A percentile compares a stretch with the other conserved stretches of the same genome.
These are phyloP conservation scores for Diorhabda carinulata DNA, from an alignment of 1,140 invertebrate genomes.

Conservation along the genomic window DNA sequence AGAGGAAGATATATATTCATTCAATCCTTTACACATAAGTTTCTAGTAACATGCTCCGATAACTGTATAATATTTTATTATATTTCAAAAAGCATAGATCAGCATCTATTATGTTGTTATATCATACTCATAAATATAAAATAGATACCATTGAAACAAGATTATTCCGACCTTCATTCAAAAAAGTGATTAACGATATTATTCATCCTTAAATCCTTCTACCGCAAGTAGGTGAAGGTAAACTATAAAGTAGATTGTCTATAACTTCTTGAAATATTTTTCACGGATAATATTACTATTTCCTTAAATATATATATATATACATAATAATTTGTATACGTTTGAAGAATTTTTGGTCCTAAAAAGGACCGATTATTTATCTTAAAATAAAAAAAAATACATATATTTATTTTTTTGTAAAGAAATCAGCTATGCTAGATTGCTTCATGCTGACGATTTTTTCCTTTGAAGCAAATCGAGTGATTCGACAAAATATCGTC, in stretches of 20 bases:
- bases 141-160: background rate
- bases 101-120: background rate
- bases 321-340: too few species aligned
- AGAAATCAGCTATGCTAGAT: too few species aligned
- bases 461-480: too few species aligned
- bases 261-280: too few species aligned
- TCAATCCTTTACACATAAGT: background rate
- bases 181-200: background rate
- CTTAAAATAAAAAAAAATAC: too few species aligned
- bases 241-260: background rate
- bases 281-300: too few species aligned
- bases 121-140: background rate
- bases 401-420: too few species aligned
- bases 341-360: too few species aligned
- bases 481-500: too few species aligned
- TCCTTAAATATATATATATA: too few species aligned
- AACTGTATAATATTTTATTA: background rate
- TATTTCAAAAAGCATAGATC: background rate
- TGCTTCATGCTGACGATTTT: too few species aligned
- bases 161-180: constrained; percentile 3
- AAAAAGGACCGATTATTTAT: too few species aligned
- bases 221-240: background rate
- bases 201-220: constrained; percentile 3
- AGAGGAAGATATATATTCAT: background rate
- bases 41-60: background rate